phyloP scores from a whole-genome alignment of 2,797 vertebrate genomes.

The Toxotes lorentzi region DNA sequence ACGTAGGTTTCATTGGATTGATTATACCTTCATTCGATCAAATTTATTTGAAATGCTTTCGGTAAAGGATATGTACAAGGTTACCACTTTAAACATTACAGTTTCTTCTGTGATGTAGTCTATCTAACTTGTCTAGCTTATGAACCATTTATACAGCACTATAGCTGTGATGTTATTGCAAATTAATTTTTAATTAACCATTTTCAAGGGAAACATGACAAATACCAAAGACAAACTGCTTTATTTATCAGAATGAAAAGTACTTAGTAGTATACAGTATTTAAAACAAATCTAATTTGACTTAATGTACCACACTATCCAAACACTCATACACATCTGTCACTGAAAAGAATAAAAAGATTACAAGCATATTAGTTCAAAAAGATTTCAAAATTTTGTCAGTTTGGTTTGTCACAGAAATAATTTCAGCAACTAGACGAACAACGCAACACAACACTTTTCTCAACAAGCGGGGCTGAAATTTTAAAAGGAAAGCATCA shows the following conservation, averaged over 20 bases:
- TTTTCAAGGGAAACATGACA: constrained; percentile 38
- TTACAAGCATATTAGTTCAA: constrained; percentile 61
- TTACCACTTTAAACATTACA: neutral
- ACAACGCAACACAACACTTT: constrained; percentile 43
- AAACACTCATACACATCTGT: constrained; percentile 32
- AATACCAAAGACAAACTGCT: constrained; percentile 34
- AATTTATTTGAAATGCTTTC: neutral
- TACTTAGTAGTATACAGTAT: constrained; percentile 18
- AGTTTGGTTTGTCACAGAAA: constrained; percentile 59
- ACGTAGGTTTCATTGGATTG: neutral
- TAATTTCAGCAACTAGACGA: constrained; percentile 34
- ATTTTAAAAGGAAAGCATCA: constrained; percentile 66
- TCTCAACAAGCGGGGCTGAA: constrained; percentile 50
- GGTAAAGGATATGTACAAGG: neutral
- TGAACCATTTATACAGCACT: constrained; percentile 16
- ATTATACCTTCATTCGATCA: neutral
- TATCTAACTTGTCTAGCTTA: constrained; percentile 11
- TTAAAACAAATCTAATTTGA: constrained; percentile 51
- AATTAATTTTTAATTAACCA: constrained; percentile 46
- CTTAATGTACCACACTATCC: constrained; percentile 10
- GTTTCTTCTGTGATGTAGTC: neutral
- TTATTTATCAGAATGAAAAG: constrained; percentile 30
- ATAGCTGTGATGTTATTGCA: constrained; percentile 20
- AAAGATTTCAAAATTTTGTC: constrained; percentile 53
- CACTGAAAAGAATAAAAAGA: constrained; percentile 62